Base-by-base conservation (phyloP, 2,888 invertebrate genomes). In the Thereva unica region DNA sequence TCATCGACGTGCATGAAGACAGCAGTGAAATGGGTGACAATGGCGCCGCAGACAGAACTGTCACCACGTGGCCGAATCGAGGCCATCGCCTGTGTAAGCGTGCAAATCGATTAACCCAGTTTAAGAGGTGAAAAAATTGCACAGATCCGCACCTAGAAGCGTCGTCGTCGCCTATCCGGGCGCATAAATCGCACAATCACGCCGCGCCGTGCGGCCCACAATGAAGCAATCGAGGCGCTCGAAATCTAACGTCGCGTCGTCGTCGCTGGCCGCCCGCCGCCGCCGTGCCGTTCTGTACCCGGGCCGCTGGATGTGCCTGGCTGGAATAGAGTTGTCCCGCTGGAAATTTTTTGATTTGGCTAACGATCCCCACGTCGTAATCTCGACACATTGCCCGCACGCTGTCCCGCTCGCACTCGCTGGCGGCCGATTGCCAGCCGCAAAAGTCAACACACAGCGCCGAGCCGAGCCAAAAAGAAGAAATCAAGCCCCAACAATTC, bases 281-380 rank as follows among this genome's bases (percentile, higher is more conserved):
- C n/a, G n/a, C n/a, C n/a, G n/a, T n/a, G n/a, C n/a, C 23, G 23
- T 23, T 23, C 23, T 6, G 59, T 47, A 59, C 49, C 49, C 23
- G 59, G 49, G 59, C 59, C 38, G 59, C 59, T 49, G 49, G 35
- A 50, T 65, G 56, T 41, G 49, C 37, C 47, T 38, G n/a, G 38
- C 12, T 9, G 38, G 42, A 66, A 59, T 59, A 66, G 40, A 66
- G 59, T 66, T 66, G 66, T 66, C 59, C 66, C 44, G 38, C 40
- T n/a, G 52, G n/a, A 38, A 53, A 52, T 53, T 53, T 55, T 68
- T 66, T 66, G 66, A 68, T 67, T 68, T 57, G 53, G 57, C 47
- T 66, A 66, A 66, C 68, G 66, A 66, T 66, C 64, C 47, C 53
- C 66, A 66, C 66, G 64, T 68, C 55, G 57, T 44, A 50, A 53